Evolutionary conservation across 1,140 invertebrate species (phyloP), one percentile per base, ranked within the genome.

Genomic region (Drosophila ironensis): DNA sequence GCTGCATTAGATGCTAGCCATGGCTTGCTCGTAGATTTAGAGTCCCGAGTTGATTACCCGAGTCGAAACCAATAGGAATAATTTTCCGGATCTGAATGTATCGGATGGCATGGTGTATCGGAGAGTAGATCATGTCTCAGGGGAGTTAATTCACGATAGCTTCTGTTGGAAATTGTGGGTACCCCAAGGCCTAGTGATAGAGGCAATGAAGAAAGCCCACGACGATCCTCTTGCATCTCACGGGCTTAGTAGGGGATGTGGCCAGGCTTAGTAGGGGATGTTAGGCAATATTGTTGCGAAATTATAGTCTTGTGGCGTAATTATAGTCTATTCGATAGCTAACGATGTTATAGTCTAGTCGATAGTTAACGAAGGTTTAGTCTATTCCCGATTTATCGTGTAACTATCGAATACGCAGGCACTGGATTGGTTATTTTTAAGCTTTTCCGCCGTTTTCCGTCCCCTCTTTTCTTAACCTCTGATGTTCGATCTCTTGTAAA

Each of bases 131-230:
- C 24, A 28, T n/a, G 3, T 3, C 2, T 19, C 14, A 0, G 37
- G 24, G 0, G 37, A 52, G 7, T 5, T 4, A 0, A n/a, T 28
- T 4, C 37, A 42, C 8, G 51, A 33, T 1, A 11, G 19, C 4
- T 44, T 53, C 6, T 9, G 5, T 6, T 42, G 25, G 38, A 53
- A 56, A n/a, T 3, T 56, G 1, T 47, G 53, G 42, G 30, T 56
- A 14, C 53, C 44, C 0, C n/a, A 48, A 27, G 35, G 3, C 2
- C 25, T 27, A 9, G 25, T 27, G n/a, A 9, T 7, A 7, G 25
- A 27, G 25, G 40, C 25, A 4, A 6, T 54, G 5, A 1, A 5
- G 1, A 54, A 37, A 1, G 52, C 30, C 0, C 52, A 56, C n/a
- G 52, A 46, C 7, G 12, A 37, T 19, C 40, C 30, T 1, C 3